A percentile compares a stretch with the other conserved stretches of the same genome.
Conservation (phyloP, 2,113 vertebrate species). For the Cranoglanis bouderius region DNA sequence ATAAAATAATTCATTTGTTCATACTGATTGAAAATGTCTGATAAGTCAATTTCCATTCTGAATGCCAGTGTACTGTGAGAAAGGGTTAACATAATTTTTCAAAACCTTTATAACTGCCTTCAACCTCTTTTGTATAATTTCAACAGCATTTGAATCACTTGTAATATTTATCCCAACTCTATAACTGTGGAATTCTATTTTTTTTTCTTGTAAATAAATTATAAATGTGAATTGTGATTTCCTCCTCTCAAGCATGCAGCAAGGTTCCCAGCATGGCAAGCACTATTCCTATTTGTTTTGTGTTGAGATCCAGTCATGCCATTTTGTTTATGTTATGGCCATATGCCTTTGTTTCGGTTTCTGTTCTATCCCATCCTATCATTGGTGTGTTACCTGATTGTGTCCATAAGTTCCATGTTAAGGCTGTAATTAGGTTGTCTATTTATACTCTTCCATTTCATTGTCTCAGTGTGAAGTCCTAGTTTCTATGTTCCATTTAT, state of each 20-base stretch:
- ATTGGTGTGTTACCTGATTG: neutral
- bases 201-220: too few relatives aligned
- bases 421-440: neutral
- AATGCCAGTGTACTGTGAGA: too few relatives aligned
- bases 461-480: neutral
- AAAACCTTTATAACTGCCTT: too few relatives aligned
- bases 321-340: neutral
- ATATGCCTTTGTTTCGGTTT: neutral
- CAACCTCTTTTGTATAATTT: too few relatives aligned
- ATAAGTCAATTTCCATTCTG: too few relatives aligned
- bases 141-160: too few relatives aligned
- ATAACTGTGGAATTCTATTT: too few relatives aligned
- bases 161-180: too few relatives aligned
- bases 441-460: neutral
- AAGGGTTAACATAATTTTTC: too few relatives aligned
- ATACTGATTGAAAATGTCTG: too few relatives aligned
- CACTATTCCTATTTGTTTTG: neutral
- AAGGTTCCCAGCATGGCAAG: neutral
- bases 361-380: neutral
- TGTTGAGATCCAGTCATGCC: neutral
- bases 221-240: too few relatives aligned
- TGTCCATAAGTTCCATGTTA: neutral
- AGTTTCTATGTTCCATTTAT: neutral
- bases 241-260: neutral
- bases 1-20: too few relatives aligned